Base-by-base conservation (phyloP, 1,140 invertebrate species). In the Bombus cullumanus region DNA sequence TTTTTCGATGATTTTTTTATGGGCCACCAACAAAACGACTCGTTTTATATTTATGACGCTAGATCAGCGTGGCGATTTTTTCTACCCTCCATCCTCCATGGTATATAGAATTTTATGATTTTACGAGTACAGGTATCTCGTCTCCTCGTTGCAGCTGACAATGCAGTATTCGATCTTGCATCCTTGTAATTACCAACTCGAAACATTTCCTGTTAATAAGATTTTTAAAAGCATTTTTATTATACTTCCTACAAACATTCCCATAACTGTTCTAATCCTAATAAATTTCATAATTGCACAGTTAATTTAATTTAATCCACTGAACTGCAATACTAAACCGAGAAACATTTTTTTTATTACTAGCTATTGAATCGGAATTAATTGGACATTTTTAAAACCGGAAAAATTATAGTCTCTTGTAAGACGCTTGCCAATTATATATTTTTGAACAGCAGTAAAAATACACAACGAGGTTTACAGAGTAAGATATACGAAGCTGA, bases 1-100 rank as follows among this genome's bases (percentile, higher is more conserved):
- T 90, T 93, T 89, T 91, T 90, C 90, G 76, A 93, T 94, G 79
- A 94, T 93, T 92, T 92, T 92, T 93, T 93, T 90, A 94, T 90
- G 86, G 75, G 80, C 77, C 78, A 59, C 59, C 41, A 59, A 93
- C 92, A 93, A 92, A 92, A 89, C 90, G 37, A 15, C 85, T 91
- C 78, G 83, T 92, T 90, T 90, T 83, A 86, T 87, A 88, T 93
- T 94, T 94, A 94, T 83, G 89, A 84, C 81, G 71, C 85, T 69
- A 89, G 89, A 93, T 94, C 85, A 93, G 90, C 83, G 84, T 83
- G 31, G 75, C 34, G 22, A 79, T 28, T 68, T 86, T 76, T 86
- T 87, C 86, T 81, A n/a, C 31, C 28, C 71, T 37, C 5, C 28
- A 47, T n/a, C 53, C 68, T 66, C 59, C 28, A 1, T 22, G 57